Evolutionary conservation across 2,113 vertebrate species (phyloP), one percentile per base, ranked within the genome.

Genomic region (Cygnus atratus): DNA sequence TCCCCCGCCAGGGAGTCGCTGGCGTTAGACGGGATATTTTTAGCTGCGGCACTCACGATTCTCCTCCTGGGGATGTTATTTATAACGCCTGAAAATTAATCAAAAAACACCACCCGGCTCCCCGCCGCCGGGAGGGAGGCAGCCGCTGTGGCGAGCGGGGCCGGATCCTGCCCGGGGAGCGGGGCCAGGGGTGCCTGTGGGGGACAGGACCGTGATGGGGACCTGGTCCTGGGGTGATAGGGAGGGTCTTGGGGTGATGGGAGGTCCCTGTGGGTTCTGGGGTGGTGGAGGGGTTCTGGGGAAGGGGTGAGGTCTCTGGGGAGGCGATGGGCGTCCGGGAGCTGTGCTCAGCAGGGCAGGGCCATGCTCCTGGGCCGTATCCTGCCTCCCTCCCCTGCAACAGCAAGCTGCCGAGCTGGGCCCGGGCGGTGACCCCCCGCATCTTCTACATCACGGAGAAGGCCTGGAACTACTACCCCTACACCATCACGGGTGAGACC

Each of bases 371-470:
- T 35, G 17, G 10, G 54, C 67, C 5, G 0, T 17, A 21, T 59
- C 67, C 75, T 80, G 48, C 67, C 48, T 75, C 59, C 4, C 20
- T 48, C 39, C 13, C 3, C 41, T 44, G 59, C 59, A 13, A 1
- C 97, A 98, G 98, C 93, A 98, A 98, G 65, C 95, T 98, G 88
- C 98, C 98, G 0, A 95, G 97, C 95, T 98, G 98, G 98, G 98
- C 98, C 2, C 96, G 97, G 14, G 97, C 98, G 0, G 97, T 98
- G 80, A 97, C 98, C 9, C 98, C 98, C 4, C 97, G 98, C 44
- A 98, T 98, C 73, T 98, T 98, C 95, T 98, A 98, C 88, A 95
- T 98, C 91, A 98, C 98, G 1, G 98, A 98, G 95, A 98, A 98
- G 58, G 98, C 97, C 66, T 98, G 98, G 98, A 98, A 98, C 94